Conservation (phyloP, 2,797 vertebrate genomes). For the Chromis chromis region DNA sequence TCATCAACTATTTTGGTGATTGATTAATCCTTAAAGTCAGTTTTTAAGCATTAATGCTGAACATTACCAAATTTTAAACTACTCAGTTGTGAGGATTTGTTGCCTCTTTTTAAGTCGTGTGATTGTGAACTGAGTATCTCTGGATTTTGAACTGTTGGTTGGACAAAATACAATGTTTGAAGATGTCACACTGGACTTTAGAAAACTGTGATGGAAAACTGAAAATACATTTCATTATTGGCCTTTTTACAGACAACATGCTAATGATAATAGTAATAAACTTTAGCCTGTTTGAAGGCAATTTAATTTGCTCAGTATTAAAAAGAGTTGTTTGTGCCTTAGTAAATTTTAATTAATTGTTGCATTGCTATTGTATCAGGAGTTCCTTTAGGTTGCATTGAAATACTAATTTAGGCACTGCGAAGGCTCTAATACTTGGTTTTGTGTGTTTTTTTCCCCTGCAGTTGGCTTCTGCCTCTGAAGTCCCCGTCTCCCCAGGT, state of each 20-base stretch:
- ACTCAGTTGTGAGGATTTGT: neutral
- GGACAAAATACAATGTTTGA: neutral
- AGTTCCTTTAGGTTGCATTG: neutral
- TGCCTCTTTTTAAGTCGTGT: neutral
- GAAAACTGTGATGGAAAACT: neutral
- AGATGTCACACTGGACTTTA: neutral
- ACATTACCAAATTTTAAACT: too few relatives aligned
- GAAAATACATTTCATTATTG: neutral
- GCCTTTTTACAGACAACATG: neutral
- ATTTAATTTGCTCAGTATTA: neutral
- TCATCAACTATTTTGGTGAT: neutral
- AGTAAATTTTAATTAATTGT: neutral
- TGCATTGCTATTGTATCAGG: neutral
- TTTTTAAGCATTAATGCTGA: neutral
- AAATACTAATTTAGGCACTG: neutral
- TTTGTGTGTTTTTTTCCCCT: constrained; percentile 37
- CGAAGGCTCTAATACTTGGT: neutral
- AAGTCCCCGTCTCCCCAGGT: constrained; percentile 13
- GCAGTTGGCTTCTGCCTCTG: constrained; percentile 11
- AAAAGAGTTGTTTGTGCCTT: neutral
- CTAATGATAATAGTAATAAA: neutral
- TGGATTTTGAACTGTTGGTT: neutral
- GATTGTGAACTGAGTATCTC: neutral
- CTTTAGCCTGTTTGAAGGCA: neutral
- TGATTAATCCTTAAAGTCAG: neutral